These are phyloP conservation scores for Rynchops niger DNA, from an alignment of 2,113 vertebrate species.

Conservation along the genomic window DNA sequence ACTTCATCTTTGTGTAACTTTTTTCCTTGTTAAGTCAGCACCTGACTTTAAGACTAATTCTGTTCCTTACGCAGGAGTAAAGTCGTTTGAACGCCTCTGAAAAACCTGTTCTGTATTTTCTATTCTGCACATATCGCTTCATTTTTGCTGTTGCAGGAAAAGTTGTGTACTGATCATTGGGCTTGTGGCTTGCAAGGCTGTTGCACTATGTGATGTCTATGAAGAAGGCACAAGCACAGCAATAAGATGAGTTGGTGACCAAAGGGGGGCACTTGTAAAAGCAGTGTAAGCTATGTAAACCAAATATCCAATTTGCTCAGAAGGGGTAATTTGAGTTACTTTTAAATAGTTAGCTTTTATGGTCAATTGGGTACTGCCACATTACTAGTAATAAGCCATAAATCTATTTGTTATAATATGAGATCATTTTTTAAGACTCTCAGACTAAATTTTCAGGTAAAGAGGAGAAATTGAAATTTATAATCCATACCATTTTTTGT, in stretches of 20 bases:
- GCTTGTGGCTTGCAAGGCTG: background rate
- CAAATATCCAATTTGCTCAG: slow-evolving; percentile 59
- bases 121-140: rapidly evolving
- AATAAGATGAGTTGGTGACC: slow-evolving; percentile 7
- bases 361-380: slow-evolving; percentile 71
- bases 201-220: rapidly evolving
- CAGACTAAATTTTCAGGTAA: slow-evolving; percentile 71
- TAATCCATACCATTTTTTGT: slow-evolving; percentile 70
- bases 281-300: slow-evolving; percentile 1
- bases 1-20: background rate
- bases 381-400: slow-evolving; percentile 73
- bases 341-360: slow-evolving; percentile 76
- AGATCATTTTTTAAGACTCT: slow-evolving; percentile 70
- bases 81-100: background rate
- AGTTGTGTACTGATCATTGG: background rate
- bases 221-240: background rate
- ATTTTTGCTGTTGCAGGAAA: background rate
- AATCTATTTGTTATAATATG: slow-evolving; percentile 70
- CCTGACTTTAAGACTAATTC: background rate
- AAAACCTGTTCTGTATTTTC: background rate
- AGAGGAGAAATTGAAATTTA: slow-evolving; percentile 75
- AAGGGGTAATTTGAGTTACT: slow-evolving; percentile 68
- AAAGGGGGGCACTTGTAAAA: background rate
- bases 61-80: background rate
- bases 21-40: background rate